A percentile compares a stretch with the other conserved stretches of the same genome.
These are phyloP conservation scores for Hyaena hyaena DNA, from an alignment of 2,113 vertebrate genomes.

Conservation along the genomic window DNA sequence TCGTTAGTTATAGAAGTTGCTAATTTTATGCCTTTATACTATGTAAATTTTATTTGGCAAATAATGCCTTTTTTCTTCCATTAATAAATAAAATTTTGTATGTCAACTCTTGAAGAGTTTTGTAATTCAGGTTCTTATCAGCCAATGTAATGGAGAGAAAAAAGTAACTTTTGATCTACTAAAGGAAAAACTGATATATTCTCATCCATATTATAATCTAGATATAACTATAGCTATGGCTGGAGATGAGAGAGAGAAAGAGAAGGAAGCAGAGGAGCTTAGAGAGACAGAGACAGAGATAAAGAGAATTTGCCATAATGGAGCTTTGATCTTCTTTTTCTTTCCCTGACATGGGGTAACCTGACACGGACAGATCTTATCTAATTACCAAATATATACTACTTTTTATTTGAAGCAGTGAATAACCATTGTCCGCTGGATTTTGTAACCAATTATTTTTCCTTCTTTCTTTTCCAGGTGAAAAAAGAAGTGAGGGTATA, in stretches of 20 bases:
- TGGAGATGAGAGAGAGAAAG: background rate
- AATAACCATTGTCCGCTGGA: background rate
- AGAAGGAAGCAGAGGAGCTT: background rate
- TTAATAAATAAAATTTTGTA: background rate
- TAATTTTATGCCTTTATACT: background rate
- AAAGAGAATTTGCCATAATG: background rate
- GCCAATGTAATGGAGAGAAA: background rate
- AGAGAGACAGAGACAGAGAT: background rate
- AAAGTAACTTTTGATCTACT: background rate
- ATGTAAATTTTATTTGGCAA: background rate
- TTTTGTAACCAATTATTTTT: conserved; percentile 53
- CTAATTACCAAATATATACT: background rate
- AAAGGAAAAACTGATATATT: background rate
- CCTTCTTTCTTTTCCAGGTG: conserved; percentile 72
- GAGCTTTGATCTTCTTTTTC: conserved; percentile 9
- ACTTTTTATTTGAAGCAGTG: background rate
- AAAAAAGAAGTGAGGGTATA: background rate
- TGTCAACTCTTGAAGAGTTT: background rate
- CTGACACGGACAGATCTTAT: background rate
- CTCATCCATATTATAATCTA: background rate
- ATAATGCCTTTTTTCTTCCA: conserved; percentile 21
- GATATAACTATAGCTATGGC: background rate
- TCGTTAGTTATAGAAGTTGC: conserved; percentile 18
- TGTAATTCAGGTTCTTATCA: background rate
- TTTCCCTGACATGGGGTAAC: background rate